Conservation (phyloP, 2,888 invertebrate genomes). For the Dione juno region DNA sequence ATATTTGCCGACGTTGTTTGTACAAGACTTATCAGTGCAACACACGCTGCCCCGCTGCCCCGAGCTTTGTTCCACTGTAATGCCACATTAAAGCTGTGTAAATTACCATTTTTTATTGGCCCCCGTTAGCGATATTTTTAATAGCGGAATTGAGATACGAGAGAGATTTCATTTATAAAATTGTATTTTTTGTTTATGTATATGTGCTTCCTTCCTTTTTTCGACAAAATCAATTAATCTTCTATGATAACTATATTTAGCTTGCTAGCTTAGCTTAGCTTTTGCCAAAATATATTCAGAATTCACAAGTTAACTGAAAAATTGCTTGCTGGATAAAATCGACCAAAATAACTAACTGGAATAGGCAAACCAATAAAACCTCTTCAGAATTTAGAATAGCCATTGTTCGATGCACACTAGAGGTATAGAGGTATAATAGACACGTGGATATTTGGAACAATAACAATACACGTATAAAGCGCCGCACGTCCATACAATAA, state of each 20-base stretch:
- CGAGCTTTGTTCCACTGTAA: not conserved
- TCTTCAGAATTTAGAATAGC: not conserved
- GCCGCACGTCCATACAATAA: not conserved
- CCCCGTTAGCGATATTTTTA: not conserved
- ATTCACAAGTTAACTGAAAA: no score
- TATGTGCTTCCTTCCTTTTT: not conserved
- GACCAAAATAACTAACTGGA: not conserved
- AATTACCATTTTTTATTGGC: conserved; percentile 21
- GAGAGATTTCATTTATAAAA: no score
- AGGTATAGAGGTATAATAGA: not conserved
- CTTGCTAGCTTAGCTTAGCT: no score
- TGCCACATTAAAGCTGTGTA: conserved; percentile 16
- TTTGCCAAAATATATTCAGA: no score
- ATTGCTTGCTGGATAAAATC: no score
- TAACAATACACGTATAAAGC: not conserved
- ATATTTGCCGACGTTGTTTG: conserved; percentile 31
- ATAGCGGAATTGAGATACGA: not conserved
- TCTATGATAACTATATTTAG: no score
- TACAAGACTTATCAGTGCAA: conserved; percentile 29
- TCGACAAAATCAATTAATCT: no score
- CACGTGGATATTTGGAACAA: not conserved
- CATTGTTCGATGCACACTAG: not conserved
- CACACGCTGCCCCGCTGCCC: conserved; percentile 12
- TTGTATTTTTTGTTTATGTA: not conserved
- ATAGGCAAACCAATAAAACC: not conserved